Conservation (phyloP, 2,888 invertebrate species). For the Thymelicus lineola region DNA sequence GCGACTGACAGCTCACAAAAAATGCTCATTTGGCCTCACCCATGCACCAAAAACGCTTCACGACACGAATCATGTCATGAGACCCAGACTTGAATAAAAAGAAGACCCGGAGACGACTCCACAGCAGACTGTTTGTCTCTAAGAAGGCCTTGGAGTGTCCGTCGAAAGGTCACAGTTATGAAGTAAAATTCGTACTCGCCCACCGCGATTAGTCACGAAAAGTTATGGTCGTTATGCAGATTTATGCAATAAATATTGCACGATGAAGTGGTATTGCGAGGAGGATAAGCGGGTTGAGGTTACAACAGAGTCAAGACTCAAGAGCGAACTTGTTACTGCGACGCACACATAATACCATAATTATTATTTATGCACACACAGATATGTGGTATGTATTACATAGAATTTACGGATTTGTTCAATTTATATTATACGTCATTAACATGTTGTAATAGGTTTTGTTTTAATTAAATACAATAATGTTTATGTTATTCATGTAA, state of each 20-base stretch:
- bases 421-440: too few species aligned
- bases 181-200: slow-evolving; percentile 32
- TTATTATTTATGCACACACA: not conserved
- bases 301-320: slow-evolving; percentile 48
- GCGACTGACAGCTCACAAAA: too few species aligned
- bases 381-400: too few species aligned
- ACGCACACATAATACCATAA: slow-evolving; percentile 1
- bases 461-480: too few species aligned
- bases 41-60: too few species aligned
- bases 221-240: slow-evolving; percentile 50
- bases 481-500: too few species aligned
- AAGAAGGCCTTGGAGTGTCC: slow-evolving; percentile 27
- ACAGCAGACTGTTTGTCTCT: slow-evolving; percentile 32
- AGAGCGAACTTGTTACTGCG: slow-evolving; percentile 37
- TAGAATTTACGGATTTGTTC: too few species aligned
- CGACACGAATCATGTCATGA: not conserved
- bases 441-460: too few species aligned
- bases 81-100: not conserved
- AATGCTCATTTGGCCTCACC: too few species aligned
- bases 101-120: not conserved
- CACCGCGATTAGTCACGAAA: slow-evolving; percentile 44
- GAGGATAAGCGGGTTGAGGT: slow-evolving; percentile 53
- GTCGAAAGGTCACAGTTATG: slow-evolving; percentile 27
- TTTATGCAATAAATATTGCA: slow-evolving; percentile 55
- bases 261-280: slow-evolving; percentile 50